phyloP scores from a whole-genome alignment of 1,140 invertebrate species.

The Pseudomyrmex pallidus region DNA sequence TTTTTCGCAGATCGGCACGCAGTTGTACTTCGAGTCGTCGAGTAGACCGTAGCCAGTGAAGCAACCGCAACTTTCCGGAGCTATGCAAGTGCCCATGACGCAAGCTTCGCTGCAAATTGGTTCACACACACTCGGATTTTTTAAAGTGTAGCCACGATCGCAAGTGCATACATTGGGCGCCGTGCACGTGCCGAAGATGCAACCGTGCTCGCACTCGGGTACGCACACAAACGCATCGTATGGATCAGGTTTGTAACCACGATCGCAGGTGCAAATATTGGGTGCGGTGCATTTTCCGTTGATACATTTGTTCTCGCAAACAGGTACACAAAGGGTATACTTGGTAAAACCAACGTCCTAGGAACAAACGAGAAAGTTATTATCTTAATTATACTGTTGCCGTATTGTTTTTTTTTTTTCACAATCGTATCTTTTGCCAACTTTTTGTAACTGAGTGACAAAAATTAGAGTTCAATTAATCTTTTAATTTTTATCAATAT shows the following conservation, averaged over 20 bases:
- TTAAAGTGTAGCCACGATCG: slow-evolving; percentile 52
- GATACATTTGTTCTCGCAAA: slow-evolving; percentile 63
- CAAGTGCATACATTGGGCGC: slow-evolving; percentile 66
- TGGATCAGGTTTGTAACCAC: slow-evolving; percentile 59
- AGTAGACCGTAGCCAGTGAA: slow-evolving; percentile 46
- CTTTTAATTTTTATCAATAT: too few species aligned
- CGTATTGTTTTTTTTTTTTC: too few species aligned
- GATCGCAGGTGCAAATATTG: slow-evolving; percentile 75
- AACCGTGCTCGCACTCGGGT: slow-evolving; percentile 57
- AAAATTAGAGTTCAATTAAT: too few species aligned
- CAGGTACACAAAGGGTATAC: slow-evolving; percentile 54
- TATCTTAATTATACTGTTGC: too few species aligned
- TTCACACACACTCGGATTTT: not conserved
- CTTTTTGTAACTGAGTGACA: too few species aligned
- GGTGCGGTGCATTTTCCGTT: slow-evolving; percentile 72
- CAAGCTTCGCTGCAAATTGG: slow-evolving; percentile 66
- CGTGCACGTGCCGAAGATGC: slow-evolving; percentile 57
- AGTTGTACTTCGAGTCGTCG: not conserved
- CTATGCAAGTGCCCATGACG: slow-evolving; percentile 57
- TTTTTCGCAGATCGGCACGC: slow-evolving; percentile 68
- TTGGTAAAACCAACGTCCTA: too few species aligned
- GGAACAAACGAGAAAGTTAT: not conserved
- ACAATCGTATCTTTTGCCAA: too few species aligned
- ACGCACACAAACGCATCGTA: slow-evolving; percentile 15
- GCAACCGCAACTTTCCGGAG: slow-evolving; percentile 68